Percentiles rank a stretch among this genome's conserved stretches.
Conservation (phyloP, 2,113 vertebrate species). For the Brienomyrus brachyistius region DNA sequence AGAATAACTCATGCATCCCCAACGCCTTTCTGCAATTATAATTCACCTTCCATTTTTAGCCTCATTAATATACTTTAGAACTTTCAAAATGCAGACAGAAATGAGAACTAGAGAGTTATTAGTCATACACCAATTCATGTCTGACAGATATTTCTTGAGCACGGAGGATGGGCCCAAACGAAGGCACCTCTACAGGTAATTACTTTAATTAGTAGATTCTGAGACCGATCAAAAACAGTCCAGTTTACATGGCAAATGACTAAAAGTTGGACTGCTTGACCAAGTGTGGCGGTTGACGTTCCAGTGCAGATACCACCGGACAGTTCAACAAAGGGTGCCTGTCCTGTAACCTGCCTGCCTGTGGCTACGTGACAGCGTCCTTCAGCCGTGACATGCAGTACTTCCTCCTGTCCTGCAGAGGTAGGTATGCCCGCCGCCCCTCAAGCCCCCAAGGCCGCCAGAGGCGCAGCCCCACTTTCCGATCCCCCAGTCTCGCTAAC, state of each 20-base stretch:
- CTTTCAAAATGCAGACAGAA: not conserved
- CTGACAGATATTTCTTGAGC: constrained; percentile 85
- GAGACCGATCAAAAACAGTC: not conserved
- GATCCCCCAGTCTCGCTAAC: not conserved
- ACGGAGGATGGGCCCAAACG: constrained; percentile 83
- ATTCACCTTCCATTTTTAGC: not conserved
- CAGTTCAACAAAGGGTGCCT: constrained; percentile 87
- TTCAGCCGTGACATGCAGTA: constrained; percentile 76
- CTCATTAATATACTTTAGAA: not conserved
- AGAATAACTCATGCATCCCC: not conserved
- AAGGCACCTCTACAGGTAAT: constrained; percentile 87
- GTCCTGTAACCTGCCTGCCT: constrained; percentile 81
- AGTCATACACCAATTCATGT: not conserved
- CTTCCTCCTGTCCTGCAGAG: constrained; percentile 87
- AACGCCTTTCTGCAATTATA: not conserved
- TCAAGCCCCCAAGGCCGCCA: not conserved
- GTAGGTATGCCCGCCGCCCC: constrained; percentile 49
- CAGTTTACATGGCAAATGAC: not conserved
- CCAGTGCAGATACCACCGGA: constrained; percentile 78
- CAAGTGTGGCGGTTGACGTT: constrained; percentile 8
- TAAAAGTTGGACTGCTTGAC: not conserved
- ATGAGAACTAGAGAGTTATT: not conserved
- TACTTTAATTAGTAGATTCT: not conserved
- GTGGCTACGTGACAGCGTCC: constrained; percentile 80
- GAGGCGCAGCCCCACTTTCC: not conserved